These are phyloP conservation scores for Leptogaster cylindrica DNA, from an alignment of 2,888 invertebrate genomes.

Conservation along the genomic window DNA sequence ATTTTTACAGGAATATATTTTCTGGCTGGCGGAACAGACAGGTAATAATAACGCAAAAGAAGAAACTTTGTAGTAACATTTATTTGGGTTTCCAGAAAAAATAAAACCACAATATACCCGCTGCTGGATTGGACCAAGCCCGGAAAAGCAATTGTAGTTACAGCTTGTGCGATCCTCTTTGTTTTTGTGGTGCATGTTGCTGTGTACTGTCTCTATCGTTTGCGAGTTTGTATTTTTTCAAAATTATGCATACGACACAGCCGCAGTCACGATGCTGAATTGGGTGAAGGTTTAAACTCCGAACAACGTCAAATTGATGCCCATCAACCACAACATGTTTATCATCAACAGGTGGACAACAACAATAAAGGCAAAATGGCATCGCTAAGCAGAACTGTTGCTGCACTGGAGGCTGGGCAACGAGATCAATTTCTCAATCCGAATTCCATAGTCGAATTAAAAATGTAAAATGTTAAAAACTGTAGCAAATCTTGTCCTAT, in stretches of 20 bases:
- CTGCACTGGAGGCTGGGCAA: constrained; percentile 60
- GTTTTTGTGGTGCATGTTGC: constrained; percentile 68
- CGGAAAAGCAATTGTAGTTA: constrained; percentile 65
- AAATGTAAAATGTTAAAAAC: constrained; percentile 56
- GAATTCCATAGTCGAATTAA: constrained; percentile 62
- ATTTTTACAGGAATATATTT: constrained; percentile 76
- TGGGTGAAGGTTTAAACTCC: constrained; percentile 57
- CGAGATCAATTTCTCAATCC: constrained; percentile 62
- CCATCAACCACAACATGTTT: constrained; percentile 40
- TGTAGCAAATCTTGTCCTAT: background rate
- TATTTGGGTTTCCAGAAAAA: constrained; percentile 62
- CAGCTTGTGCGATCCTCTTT: constrained; percentile 67
- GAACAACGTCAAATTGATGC: constrained; percentile 51
- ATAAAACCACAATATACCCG: constrained; percentile 73
- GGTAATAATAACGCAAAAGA: constrained; percentile 61
- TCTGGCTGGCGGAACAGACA: constrained; percentile 72
- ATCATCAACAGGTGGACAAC: constrained; percentile 49
- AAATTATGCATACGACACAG: constrained; percentile 61
- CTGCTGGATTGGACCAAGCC: constrained; percentile 79
- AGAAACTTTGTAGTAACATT: background rate
- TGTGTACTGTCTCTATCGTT: constrained; percentile 65
- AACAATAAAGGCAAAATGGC: constrained; percentile 53
- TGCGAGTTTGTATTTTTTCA: constrained; percentile 63
- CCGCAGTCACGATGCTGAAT: constrained; percentile 56
- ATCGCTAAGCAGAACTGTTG: constrained; percentile 59